These are phyloP conservation scores for Rana temporaria DNA, from an alignment of 2,113 vertebrate species.

Conservation along the genomic window DNA sequence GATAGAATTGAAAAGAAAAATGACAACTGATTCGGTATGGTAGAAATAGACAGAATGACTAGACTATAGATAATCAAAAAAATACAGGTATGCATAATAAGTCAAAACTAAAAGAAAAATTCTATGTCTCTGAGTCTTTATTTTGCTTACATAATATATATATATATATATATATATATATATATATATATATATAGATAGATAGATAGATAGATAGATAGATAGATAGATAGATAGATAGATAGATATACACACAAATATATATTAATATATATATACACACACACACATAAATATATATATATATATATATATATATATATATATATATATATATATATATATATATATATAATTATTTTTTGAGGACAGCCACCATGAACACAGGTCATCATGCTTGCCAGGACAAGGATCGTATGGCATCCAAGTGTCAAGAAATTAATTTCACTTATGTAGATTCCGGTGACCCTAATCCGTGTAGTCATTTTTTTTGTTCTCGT, in stretches of 20 bases:
- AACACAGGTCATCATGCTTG: neutral
- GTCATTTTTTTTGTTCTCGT: conserved; percentile 2
- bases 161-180: neutral
- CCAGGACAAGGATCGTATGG: neutral
- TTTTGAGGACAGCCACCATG: no score
- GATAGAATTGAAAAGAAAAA: no score
- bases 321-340: neutral
- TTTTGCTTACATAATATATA: no score
- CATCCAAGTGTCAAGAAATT: neutral
- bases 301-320: neutral
- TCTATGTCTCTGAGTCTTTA: no score
- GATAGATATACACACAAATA: no score
- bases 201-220: no score
- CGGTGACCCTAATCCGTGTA: conserved; percentile 38
- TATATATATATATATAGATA: neutral
- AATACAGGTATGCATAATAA: neutral
- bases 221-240: neutral
- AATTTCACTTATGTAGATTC: conserved; percentile 16
- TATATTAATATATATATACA: neutral
- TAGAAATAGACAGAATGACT: neutral
- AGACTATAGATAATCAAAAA: neutral
- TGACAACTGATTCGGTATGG: no score
- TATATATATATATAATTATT: neutral
- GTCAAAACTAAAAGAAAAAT: no score
- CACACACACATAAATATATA: neutral